Percentiles rank a stretch among this genome's conserved stretches.
Conservation (phyloP, 2,888 invertebrate genomes). For the Ischnus inquisitorius region DNA sequence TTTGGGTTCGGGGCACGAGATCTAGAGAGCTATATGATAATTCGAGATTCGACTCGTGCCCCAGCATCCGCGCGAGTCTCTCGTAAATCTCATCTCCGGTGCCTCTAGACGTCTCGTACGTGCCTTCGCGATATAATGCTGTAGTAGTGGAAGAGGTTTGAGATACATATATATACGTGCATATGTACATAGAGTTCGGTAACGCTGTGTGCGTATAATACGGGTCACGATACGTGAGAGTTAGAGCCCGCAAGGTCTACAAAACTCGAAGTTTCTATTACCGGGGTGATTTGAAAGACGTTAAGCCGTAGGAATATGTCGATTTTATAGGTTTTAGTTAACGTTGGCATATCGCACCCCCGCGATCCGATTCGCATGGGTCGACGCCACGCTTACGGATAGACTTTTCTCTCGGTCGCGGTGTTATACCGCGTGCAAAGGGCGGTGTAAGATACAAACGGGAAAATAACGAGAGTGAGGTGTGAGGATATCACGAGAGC, state of each 20-base stretch:
- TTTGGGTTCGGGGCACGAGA: slow-evolving; percentile 12
- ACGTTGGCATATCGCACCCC: slow-evolving; percentile 49
- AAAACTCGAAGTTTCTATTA: slow-evolving; percentile 66
- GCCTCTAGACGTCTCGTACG: slow-evolving; percentile 67
- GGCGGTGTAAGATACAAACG: background rate
- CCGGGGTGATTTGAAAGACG: slow-evolving; percentile 62
- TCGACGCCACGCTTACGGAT: background rate
- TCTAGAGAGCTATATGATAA: slow-evolving; percentile 66
- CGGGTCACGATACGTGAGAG: slow-evolving; percentile 52
- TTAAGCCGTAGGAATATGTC: slow-evolving; percentile 63
- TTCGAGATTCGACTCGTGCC: slow-evolving; percentile 72
- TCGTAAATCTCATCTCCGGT: slow-evolving; percentile 72
- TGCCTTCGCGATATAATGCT: slow-evolving; percentile 63
- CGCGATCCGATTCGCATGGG: slow-evolving; percentile 44
- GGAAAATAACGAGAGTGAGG: slow-evolving; percentile 14
- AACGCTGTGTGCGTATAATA: slow-evolving; percentile 34
- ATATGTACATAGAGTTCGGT: background rate
- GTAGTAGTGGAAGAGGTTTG: slow-evolving; percentile 20
- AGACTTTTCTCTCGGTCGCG: background rate
- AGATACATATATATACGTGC: background rate
- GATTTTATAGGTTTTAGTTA: slow-evolving; percentile 69
- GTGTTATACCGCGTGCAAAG: background rate
- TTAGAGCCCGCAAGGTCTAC: slow-evolving; percentile 52
- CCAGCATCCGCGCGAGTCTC: slow-evolving; percentile 67
- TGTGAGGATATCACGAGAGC: slow-evolving; percentile 12